phyloP scores from a whole-genome alignment of 2,797 vertebrate genomes.

The Sorex maritimensis region DNA sequence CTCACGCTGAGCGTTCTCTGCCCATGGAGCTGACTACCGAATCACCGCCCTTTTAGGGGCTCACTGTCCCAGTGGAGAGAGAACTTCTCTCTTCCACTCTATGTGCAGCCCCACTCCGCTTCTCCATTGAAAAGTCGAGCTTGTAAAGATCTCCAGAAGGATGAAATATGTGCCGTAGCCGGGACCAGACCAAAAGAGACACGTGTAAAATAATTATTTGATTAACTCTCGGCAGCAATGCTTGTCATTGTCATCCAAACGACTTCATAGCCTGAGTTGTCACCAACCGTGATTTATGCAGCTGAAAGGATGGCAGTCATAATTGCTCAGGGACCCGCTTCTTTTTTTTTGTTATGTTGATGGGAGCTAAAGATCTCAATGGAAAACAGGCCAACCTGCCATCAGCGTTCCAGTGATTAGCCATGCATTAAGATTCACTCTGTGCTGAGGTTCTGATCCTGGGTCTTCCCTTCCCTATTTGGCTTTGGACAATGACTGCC shows the following conservation, averaged over 20 bases:
- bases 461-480: background rate
- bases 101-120: background rate
- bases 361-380: background rate
- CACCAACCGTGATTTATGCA: constrained; percentile 68
- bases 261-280: constrained; percentile 66
- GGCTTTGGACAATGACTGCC: background rate
- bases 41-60: background rate
- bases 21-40: background rate
- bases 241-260: constrained; percentile 61
- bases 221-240: constrained; percentile 61
- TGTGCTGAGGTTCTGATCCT: constrained; percentile 17
- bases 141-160: background rate
- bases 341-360: constrained; percentile 71
- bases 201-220: constrained; percentile 81
- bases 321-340: background rate
- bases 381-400: constrained; percentile 10
- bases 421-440: background rate
- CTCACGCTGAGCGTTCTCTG: background rate
- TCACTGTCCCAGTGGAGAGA: background rate
- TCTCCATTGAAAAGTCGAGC: constrained; percentile 35
- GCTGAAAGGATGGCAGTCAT: constrained; percentile 18
- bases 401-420: background rate
- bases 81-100: background rate
- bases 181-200: constrained; percentile 71
- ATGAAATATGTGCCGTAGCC: constrained; percentile 73